Base-by-base conservation (phyloP, 2,113 vertebrate species). In the Stictonetta naevosa region DNA sequence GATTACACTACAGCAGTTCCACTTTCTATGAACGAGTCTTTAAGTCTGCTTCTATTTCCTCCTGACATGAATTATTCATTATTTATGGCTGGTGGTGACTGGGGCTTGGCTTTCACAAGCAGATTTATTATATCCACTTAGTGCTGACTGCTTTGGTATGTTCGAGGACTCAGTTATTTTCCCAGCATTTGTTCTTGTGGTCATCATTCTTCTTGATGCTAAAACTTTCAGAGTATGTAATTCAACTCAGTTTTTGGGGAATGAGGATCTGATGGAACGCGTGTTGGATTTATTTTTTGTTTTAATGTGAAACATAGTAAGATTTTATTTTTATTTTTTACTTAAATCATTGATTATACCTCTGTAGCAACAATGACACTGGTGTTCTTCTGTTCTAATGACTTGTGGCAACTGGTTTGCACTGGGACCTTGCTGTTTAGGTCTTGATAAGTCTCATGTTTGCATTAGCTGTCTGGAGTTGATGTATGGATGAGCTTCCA, bases 61-160 rank as follows among this genome's bases (percentile, higher is more conserved):
- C 69, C 44, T 85, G 72, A 28, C 62, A 38, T 95, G 78, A 93
- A 88, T 96, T 95, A 94, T 95, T 92, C 72, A 88, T 96, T 92
- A 81, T 81, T 92, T 93, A 40, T 86, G 93, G 88, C 22, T 85
- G 92, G 55, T 76, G 75, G 91, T 87, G 88, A 78, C 86, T 86
- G 86, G 74, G 77, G 73, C 89, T 93, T 96, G 95, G 93, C 92
- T 96, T 95, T 88, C 78, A 26, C 86, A 83, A 81, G 68, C 82
- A 67, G 64, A 64, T 95, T 95, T 94, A 68, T 94, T 95, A 86
- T 89, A 84, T 69, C 88, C 86, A 91, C 64, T 96, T 95, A 96
- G 73, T 66, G 84, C 89, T 91, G 82, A 80, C 94, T 93, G 73
- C 87, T 95, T 93, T 92, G 92, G 73, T 80, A 26, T 64, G 38